Evolutionary conservation across 2,888 invertebrate genomes (phyloP).

Genomic region (Thymelicus acteon): DNA sequence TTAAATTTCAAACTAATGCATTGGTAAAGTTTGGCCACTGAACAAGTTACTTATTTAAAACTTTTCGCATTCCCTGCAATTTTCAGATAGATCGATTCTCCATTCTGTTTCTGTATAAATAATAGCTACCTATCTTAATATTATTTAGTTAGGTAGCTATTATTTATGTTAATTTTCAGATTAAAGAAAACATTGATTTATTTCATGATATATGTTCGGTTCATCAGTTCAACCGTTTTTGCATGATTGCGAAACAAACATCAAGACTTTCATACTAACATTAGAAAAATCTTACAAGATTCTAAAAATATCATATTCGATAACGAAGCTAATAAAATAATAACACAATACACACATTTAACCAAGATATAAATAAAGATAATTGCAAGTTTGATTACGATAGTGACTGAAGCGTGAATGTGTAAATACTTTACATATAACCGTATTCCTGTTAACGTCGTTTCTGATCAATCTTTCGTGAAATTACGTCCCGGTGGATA

Average conservation of each 20-base stretch:
- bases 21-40: background rate
- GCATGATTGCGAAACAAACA: no score
- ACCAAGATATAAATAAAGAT: background rate
- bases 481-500: conserved; percentile 44
- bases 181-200: no score
- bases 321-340: no score
- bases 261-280: no score
- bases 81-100: conserved; percentile 5
- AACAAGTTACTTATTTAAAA: conserved; percentile 21
- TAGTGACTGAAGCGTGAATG: conserved; percentile 32
- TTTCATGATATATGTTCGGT: no score
- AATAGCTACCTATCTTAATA: background rate
- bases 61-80: conserved; percentile 12
- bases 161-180: no score
- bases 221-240: no score
- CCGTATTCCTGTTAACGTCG: conserved; percentile 38
- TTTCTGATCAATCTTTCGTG: conserved; percentile 47
- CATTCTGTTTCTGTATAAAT: no score
- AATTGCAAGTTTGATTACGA: background rate
- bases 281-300: no score
- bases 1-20: conserved; percentile 10
- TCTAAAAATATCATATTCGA: no score
- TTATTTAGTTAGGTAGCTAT: background rate
- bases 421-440: conserved; percentile 41
- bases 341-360: no score